Evolutionary conservation across 2,888 invertebrate genomes (phyloP), one percentile per base, ranked within the genome.

Genomic region (Lymantria dispar): DNA sequence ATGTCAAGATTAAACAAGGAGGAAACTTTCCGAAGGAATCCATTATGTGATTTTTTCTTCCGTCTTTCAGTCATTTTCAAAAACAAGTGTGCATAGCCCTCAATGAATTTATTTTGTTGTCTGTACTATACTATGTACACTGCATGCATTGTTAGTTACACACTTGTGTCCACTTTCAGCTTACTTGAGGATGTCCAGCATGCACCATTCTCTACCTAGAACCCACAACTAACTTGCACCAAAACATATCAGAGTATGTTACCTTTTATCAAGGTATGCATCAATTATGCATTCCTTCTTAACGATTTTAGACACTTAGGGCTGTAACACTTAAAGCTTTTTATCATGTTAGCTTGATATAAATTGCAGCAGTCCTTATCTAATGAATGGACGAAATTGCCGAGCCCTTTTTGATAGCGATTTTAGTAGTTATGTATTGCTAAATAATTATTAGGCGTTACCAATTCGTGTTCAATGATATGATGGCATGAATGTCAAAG

Each of bases 11-110:
- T 96, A 92, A 96, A 96, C 72, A 96, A 93, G 69, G 95, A 96
- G 71, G 96, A 96, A 72, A 96, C 96, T 93, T 96, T 97, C 92
- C 96, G 96, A 84, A 96, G 95, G 87, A 97, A 96, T 86, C 95
- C 94, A 91, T 92, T 89, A 85, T 90, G 91, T 59, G 89, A 77
- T 80, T 92, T 92, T 92, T 92, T 92, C 89, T 92, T 92, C 83
- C 91, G 83, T 85, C 92, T 84, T 76, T 92, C 92, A 73, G 92
- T 92, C 92, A 92, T 92, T 85, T 85, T 91, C 83, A 65, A 72
- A 76, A 80, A 69, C 75, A 76, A 81, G 74, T 86, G 82, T 82
- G 82, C 88, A 89, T 89, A 87, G 79, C 89, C 84, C 73, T 83
- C 76, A 57, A 75, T 77, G 74, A 72, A 76, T 68, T 76, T 70